phyloP scores from a whole-genome alignment of 2,113 vertebrate species.

The Oplegnathus fasciatus region DNA sequence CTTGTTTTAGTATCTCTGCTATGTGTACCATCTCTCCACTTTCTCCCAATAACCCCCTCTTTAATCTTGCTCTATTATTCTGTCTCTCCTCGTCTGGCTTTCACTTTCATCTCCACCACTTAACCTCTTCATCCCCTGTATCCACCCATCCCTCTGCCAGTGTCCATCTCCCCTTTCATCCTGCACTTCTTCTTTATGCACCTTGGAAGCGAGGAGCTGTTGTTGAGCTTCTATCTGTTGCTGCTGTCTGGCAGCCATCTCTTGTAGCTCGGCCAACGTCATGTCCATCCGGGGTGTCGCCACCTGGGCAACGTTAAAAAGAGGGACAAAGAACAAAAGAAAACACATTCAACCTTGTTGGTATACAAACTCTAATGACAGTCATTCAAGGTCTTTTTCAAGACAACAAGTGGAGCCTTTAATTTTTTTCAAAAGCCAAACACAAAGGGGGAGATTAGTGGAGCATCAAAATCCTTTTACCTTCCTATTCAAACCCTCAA shows the following conservation, averaged over 20 bases:
- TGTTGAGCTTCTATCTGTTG: constrained; percentile 97
- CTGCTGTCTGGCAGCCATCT: constrained; percentile 97
- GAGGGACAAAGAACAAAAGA: background rate
- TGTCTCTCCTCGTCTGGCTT: background rate
- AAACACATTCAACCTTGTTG: background rate
- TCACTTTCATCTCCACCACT: constrained; percentile 58
- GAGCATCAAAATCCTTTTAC: background rate
- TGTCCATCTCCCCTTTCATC: constrained; percentile 41
- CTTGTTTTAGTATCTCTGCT: constrained; percentile 3
- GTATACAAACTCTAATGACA: no score
- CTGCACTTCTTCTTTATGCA: constrained; percentile 64
- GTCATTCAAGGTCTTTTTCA: no score
- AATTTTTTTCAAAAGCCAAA: background rate
- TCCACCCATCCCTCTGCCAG: constrained; percentile 17
- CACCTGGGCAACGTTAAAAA: constrained; percentile 80
- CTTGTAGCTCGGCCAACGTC: constrained; percentile 95
- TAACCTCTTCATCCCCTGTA: constrained; percentile 20
- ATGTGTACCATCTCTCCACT: background rate
- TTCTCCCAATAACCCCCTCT: constrained; percentile 21
- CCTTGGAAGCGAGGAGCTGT: constrained; percentile 95
- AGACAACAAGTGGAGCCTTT: no score
- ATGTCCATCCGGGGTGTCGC: constrained; percentile 93
- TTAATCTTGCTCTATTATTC: constrained; percentile 43
- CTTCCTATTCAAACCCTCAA: background rate
- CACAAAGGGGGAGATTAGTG: background rate